Evolutionary conservation across 2,888 invertebrate species (phyloP), one percentile per base, ranked within the genome.

Genomic region (Ectemnius cavifrons): DNA sequence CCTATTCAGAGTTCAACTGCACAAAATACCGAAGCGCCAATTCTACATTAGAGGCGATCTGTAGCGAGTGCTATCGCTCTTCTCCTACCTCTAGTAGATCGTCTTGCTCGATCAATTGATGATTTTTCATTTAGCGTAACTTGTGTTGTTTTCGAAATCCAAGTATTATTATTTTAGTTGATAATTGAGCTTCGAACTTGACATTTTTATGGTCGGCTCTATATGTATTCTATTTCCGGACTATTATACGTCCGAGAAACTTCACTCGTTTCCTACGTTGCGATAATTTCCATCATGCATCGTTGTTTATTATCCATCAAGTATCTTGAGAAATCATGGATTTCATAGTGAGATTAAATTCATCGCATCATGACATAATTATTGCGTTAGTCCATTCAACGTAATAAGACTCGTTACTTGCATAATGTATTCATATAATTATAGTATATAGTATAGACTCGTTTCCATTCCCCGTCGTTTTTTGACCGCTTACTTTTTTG

Each of bases 331-430:
- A 75, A 13, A 37, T 61, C 60, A 72, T 52, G 74, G 60, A 63
- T 73, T 16, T 52, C 47, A 56, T 14, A 45, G 8, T 8, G 16
- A 27, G 37, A 59, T 52, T 49, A 37, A 20, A 46, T 71, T 64
- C 63, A 63, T 73, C 27, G 59, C 70, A 72, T 75, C 77, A 79
- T 60, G 70, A 67, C 63, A 60, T 57, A 71, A 73, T 69, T 70
- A 73, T 82, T 78, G 77, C 78, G 80, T 82, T 82, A 82, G 78
- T 77, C 77, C 78, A 73, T 75, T 77, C 81, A 77, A 73, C 77
- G 79, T 80, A 81, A 73, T 56, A 75, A 71, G 79, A 83, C 65
- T 62, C 73, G 73, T 79, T 72, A 72, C 49, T 68, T 62, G 70
- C 74, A 58, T 75, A 72, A 67, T 63, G 61, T 77, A 75, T 57